Evolutionary conservation across 2,888 invertebrate genomes (phyloP), one percentile per base, ranked within the genome.

Genomic region (Brachypterus glaber): DNA sequence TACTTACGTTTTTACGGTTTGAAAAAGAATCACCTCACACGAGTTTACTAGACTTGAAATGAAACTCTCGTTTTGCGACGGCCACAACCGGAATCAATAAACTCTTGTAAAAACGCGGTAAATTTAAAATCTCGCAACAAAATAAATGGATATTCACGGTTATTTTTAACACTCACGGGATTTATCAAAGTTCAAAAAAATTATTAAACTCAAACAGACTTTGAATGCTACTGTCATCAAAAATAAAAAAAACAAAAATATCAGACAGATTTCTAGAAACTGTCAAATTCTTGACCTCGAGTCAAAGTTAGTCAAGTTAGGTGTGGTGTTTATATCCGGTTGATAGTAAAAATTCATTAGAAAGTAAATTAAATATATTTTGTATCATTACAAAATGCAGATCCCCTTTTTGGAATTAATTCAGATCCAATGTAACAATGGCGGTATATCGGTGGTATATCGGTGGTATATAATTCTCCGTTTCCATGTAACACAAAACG

Each of bases 1-100:
- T 55, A 66, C 66, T 65, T 55, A 66, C 66, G 58, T 64, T 59
- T 58, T 62, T 58, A 64, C 66, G 57, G 59, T 60, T 64, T 58
- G 59, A 57, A 59, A 61, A 64, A 63, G 64, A 64, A 57, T 63
- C 62, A 63, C 59, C 57, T n/a, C 60, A 57, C 57, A 59, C 60
- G 58, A 62, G 55, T 58, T 54, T 43, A 48, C 44, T 39, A 36
- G 47, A 47, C 45, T 48, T 46, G 42, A 30, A 55, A 55, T 53
- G 54, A 56, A 55, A 52, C 49, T 54, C 39, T 35, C 43, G 37
- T 38, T 34, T 41, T 52, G 50, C 54, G 53, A 41, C 54, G 53
- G 54, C 53, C 50, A 48, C 51, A 46, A 59, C 56, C 57, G 57
- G 58, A 59, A 59, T 57, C 59, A 54, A 62, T 61, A 57, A 40